Conservation (phyloP, 2,113 vertebrate species). For the Arothron firmamentum region DNA sequence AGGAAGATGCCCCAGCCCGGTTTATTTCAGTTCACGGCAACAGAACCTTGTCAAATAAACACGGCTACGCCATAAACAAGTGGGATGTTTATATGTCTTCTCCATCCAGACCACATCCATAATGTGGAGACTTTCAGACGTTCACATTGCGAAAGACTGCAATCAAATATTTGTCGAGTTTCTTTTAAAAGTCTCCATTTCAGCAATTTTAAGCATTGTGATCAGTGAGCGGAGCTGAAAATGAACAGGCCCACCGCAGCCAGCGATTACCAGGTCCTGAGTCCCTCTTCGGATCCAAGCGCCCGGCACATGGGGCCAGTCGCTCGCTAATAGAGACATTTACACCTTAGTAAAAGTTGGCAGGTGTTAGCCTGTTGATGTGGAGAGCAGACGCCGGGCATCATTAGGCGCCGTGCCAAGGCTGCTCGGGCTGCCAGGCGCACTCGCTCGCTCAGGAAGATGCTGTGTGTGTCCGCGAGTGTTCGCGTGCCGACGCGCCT, state of each 20-base stretch:
- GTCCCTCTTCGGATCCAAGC: slow-evolving; percentile 84
- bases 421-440: slow-evolving; percentile 80
- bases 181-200: neutral
- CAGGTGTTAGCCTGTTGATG: slow-evolving; percentile 91
- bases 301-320: slow-evolving; percentile 80
- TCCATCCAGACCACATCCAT: slow-evolving; percentile 34
- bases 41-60: slow-evolving; percentile 51
- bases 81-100: slow-evolving; percentile 52
- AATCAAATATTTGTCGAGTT: neutral
- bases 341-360: slow-evolving; percentile 97
- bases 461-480: slow-evolving; percentile 17
- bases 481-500: slow-evolving; percentile 4
- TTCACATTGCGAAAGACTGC: neutral
- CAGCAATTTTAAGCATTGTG: neutral
- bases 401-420: slow-evolving; percentile 96
- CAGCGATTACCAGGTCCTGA: slow-evolving; percentile 63
- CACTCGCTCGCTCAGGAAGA: slow-evolving; percentile 44
- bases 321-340: slow-evolving; percentile 96
- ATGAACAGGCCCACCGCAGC: slow-evolving; percentile 65
- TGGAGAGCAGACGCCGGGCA: slow-evolving; percentile 90
- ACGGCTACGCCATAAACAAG: slow-evolving; percentile 22
- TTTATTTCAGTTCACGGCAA: slow-evolving; percentile 20
- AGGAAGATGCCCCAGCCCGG: slow-evolving; percentile 7
- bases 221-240: slow-evolving; percentile 8
- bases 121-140: slow-evolving; percentile 22